Percentiles rank a stretch among this genome's conserved stretches.
phyloP scores from a whole-genome alignment of 2,113 vertebrate species.

The Trogon melanurus region DNA sequence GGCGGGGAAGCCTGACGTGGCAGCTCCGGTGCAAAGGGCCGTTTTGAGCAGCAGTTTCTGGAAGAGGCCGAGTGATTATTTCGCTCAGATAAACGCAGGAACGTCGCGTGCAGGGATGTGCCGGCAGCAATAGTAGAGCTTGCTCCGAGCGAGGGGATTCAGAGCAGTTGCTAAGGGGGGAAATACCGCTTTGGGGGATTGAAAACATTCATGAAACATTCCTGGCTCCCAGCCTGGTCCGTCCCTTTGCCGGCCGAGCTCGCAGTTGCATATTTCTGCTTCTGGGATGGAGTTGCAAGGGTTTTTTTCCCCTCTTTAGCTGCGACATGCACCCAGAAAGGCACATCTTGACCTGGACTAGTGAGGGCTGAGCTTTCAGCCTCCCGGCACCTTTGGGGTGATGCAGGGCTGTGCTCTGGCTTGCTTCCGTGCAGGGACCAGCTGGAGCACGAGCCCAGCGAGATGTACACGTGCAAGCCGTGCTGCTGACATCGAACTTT shows the following conservation, averaged over 20 bases:
- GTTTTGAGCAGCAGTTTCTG: background rate
- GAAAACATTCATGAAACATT: slow-evolving; percentile 34
- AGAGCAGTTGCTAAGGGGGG: slow-evolving; percentile 47
- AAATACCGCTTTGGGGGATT: slow-evolving; percentile 19
- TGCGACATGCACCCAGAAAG: background rate
- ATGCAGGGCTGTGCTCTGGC: background rate
- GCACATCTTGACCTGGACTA: background rate
- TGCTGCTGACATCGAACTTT: background rate
- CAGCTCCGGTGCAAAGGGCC: accelerated
- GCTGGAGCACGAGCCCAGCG: background rate
- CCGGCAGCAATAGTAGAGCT: background rate
- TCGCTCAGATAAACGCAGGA: slow-evolving; percentile 22
- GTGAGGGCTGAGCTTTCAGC: background rate
- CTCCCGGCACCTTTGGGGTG: background rate
- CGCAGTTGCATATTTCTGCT: background rate
- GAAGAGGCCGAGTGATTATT: slow-evolving; percentile 16
- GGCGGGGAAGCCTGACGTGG: accelerated
- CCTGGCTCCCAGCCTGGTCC: slow-evolving; percentile 34
- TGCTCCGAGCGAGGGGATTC: slow-evolving; percentile 22
- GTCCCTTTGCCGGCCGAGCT: background rate
- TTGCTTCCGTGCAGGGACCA: background rate
- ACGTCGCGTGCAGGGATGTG: background rate
- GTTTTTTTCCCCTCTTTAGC: background rate
- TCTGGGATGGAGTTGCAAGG: background rate
- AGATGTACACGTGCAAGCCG: background rate